Evolutionary conservation across 2,113 vertebrate genomes (phyloP).

Genomic region (Rhabdomys dilectus): DNA sequence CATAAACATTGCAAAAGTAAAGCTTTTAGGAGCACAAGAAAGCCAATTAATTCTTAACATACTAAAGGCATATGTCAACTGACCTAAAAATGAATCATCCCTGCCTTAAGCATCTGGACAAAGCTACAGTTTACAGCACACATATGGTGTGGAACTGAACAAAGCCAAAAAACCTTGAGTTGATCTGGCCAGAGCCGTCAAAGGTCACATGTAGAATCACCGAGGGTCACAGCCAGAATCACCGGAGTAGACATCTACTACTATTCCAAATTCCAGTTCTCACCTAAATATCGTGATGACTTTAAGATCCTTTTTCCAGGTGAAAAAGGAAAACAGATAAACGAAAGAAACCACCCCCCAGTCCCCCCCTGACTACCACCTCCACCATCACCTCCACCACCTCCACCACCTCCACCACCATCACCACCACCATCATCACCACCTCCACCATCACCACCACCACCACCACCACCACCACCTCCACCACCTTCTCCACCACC

Average conservation of each 20-base stretch:
- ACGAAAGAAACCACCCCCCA: neutral
- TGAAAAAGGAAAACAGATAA: neutral
- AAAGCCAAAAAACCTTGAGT: neutral
- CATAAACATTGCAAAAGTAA: slow-evolving; percentile 4
- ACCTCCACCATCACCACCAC: no score
- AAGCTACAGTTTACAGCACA: neutral
- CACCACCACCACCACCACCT: neutral
- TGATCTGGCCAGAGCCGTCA: neutral
- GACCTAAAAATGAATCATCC: slow-evolving; percentile 4
- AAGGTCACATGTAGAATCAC: neutral
- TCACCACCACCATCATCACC: neutral
- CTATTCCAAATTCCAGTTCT: neutral
- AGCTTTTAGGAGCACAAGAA: slow-evolving; percentile 8
- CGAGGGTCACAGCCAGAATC: neutral
- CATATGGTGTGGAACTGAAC: neutral
- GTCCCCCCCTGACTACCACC: neutral
- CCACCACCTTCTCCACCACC: no score
- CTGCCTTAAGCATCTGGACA: neutral
- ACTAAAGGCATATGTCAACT: slow-evolving; percentile 22
- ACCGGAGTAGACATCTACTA: neutral
- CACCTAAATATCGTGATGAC: neutral
- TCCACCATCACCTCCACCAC: neutral
- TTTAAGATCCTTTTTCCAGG: slow-evolving; percentile 47
- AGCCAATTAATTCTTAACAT: neutral
- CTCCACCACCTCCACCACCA: neutral